phyloP scores from a whole-genome alignment of 2,888 invertebrate genomes.

The Polymixis lichenea region DNA sequence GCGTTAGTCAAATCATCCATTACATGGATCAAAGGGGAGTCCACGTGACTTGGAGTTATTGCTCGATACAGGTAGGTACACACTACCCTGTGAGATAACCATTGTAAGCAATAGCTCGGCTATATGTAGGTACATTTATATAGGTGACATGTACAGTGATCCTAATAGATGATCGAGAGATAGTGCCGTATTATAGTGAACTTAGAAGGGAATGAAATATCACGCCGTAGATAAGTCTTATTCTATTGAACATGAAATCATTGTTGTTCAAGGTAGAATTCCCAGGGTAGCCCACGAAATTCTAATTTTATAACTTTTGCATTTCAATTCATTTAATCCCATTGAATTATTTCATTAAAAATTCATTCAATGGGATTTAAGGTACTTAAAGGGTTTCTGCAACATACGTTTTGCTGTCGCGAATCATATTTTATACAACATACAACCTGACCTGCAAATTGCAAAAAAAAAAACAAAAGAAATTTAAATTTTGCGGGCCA shows the following conservation, averaged over 20 bases:
- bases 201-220: background rate
- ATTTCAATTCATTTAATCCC: too few species aligned
- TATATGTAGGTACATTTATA: background rate
- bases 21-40: constrained; percentile 74
- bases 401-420: too few species aligned
- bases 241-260: background rate
- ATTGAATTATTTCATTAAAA: too few species aligned
- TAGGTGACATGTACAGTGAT: background rate
- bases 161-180: constrained; percentile 1
- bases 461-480: too few species aligned
- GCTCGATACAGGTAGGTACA: constrained; percentile 35
- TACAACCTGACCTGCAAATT: too few species aligned
- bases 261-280: background rate
- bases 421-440: too few species aligned
- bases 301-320: too few species aligned
- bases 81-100: constrained; percentile 8
- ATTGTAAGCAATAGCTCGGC: constrained; percentile 19
- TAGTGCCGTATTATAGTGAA: background rate
- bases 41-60: constrained; percentile 73
- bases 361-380: too few species aligned
- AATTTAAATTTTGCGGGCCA: too few species aligned
- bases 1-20: constrained; percentile 70
- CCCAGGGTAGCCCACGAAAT: too few species aligned
- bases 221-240: background rate
- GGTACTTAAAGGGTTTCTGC: too few species aligned